Evolutionary conservation across 1,140 invertebrate species (phyloP).

Genomic region (Odontomachus brunneus): DNA sequence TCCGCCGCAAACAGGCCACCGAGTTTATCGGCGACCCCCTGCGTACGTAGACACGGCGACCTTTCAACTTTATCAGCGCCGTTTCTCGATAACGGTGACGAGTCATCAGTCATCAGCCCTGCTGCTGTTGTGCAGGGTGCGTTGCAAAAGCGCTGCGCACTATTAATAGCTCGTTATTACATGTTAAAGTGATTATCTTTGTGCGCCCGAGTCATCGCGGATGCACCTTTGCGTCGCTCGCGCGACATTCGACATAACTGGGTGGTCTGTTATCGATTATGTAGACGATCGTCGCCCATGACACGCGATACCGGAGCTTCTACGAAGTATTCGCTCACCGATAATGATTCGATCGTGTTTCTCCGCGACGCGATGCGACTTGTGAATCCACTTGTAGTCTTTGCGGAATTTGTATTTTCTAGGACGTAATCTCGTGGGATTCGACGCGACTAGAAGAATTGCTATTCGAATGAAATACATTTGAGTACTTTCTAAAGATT

Average conservation of each 20-base stretch:
- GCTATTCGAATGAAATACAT: no score
- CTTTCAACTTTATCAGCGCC: conserved; percentile 58
- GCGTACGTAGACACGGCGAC: conserved; percentile 47
- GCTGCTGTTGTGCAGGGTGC: no score
- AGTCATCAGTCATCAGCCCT: neutral
- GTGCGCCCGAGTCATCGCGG: neutral
- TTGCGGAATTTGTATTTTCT: no score
- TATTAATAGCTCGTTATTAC: no score
- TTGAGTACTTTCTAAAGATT: no score
- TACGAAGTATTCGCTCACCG: neutral
- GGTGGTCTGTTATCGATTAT: conserved; percentile 1
- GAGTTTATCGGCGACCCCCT: conserved; percentile 74
- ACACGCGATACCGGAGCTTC: neutral
- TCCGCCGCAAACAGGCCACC: conserved; percentile 29
- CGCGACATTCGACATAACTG: conserved; percentile 24
- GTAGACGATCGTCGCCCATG: neutral
- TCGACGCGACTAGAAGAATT: no score
- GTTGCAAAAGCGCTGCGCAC: no score
- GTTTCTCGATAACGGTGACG: conserved; percentile 12
- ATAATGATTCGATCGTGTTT: conserved; percentile 38
- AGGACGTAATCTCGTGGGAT: no score
- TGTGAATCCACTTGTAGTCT: neutral
- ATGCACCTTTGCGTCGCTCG: conserved; percentile 22
- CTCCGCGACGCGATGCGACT: conserved; percentile 13
- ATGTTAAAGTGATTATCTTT: conserved; percentile 27